phyloP scores from a whole-genome alignment of 2,113 vertebrate genomes.

The Motacilla alba region DNA sequence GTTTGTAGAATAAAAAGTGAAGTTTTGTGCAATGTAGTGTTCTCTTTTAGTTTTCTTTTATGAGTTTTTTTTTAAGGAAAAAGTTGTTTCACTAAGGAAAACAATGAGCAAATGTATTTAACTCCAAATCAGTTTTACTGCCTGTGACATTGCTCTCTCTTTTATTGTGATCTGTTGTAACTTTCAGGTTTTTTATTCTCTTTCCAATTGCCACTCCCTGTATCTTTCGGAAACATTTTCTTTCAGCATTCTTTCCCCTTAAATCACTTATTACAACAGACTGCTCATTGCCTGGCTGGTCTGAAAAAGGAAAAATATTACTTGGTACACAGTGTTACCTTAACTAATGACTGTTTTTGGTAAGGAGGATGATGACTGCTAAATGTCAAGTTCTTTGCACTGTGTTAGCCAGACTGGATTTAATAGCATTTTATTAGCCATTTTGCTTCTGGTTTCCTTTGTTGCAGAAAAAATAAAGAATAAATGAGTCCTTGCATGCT shows the following conservation, averaged over 20 bases:
- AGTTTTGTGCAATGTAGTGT: background rate
- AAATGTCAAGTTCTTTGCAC: background rate
- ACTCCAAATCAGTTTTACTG: background rate
- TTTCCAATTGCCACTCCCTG: slow-evolving; percentile 21
- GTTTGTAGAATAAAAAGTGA: background rate
- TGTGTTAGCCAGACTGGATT: background rate
- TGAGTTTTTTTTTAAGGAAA: background rate
- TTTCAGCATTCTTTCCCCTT: slow-evolving; percentile 45
- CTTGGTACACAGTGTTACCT: background rate
- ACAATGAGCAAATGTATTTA: background rate
- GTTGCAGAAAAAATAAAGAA: background rate
- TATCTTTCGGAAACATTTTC: slow-evolving; percentile 33
- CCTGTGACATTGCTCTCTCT: background rate
- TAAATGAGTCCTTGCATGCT: background rate
- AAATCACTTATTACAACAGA: slow-evolving; percentile 39
- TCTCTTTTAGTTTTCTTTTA: background rate
- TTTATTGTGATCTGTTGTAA: background rate
- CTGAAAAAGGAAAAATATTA: slow-evolving; percentile 13
- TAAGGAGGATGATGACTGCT: background rate
- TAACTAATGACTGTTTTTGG: background rate
- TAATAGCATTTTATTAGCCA: background rate
- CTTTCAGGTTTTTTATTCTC: background rate
- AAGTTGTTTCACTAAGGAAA: background rate
- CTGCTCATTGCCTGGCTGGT: background rate
- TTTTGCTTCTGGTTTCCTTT: background rate